Evolutionary conservation across 2,888 invertebrate genomes (phyloP).

Genomic region (Leptopilina syphax): DNA sequence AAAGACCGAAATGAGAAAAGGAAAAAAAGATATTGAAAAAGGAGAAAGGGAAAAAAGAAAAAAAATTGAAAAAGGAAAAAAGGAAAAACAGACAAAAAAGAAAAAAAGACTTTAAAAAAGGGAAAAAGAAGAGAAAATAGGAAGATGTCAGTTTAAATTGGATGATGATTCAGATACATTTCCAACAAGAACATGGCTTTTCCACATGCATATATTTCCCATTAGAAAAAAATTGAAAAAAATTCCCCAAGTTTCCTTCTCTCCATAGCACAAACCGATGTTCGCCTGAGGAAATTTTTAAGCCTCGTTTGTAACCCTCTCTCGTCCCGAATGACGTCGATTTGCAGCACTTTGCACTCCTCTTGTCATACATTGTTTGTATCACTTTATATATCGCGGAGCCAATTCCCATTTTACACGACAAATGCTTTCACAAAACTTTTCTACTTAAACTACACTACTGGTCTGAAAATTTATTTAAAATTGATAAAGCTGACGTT

Average conservation of each 20-base stretch:
- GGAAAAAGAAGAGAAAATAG: not conserved
- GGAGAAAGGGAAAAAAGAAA: too few relatives aligned
- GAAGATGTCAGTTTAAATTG: not conserved
- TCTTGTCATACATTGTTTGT: conserved; percentile 36
- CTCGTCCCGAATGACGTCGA: conserved; percentile 1
- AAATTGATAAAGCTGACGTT: not conserved
- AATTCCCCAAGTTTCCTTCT: not conserved
- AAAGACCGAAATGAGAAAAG: too few relatives aligned
- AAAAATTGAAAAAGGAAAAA: too few relatives aligned
- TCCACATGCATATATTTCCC: not conserved
- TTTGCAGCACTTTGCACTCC: conserved; percentile 30
- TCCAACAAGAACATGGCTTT: not conserved
- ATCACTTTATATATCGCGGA: conserved; percentile 19
- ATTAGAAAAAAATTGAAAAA: too few relatives aligned
- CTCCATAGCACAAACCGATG: too few relatives aligned
- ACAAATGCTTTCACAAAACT: conserved; percentile 6
- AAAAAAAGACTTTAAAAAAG: too few relatives aligned
- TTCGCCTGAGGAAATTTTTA: conserved; percentile 25
- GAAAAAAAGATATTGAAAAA: not conserved
- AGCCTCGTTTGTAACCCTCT: conserved; percentile 27
- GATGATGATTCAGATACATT: not conserved
- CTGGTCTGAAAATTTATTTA: not conserved
- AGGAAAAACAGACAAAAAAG: too few relatives aligned
- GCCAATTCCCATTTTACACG: conserved; percentile 26
- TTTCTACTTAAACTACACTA: not conserved